Evolutionary conservation across 2,113 vertebrate species (phyloP).

Genomic region (Mola mola): DNA sequence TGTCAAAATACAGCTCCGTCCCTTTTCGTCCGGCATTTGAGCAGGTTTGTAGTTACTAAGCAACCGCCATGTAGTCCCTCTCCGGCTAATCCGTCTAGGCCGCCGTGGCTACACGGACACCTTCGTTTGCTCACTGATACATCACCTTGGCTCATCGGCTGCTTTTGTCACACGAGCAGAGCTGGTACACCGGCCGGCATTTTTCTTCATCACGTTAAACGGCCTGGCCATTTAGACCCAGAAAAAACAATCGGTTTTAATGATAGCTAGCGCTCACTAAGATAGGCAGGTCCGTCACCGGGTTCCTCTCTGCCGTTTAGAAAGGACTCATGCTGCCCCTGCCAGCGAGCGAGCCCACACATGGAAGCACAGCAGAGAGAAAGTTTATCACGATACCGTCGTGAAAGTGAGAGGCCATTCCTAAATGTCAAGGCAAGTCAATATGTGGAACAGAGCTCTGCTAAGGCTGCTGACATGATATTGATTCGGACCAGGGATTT

Average conservation of each 20-base stretch:
- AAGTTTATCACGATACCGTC: conserved; percentile 9
- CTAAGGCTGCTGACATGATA: too few relatives aligned
- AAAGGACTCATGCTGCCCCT: background rate
- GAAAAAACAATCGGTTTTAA: conserved; percentile 28
- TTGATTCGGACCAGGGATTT: too few relatives aligned
- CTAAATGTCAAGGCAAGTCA: conserved; percentile 11
- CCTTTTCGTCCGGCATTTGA: conserved; percentile 61
- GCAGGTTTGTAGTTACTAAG: conserved; percentile 79
- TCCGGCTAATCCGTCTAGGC: conserved; percentile 73
- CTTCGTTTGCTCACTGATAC: conserved; percentile 53
- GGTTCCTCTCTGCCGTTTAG: background rate
- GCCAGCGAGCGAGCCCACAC: too few relatives aligned
- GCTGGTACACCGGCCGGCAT: conserved; percentile 24
- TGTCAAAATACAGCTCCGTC: conserved; percentile 38
- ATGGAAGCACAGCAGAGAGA: background rate
- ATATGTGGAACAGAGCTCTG: too few relatives aligned
- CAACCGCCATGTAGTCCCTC: conserved; percentile 75
- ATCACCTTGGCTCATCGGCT: conserved; percentile 59
- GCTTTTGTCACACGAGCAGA: conserved; percentile 49
- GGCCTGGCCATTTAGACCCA: conserved; percentile 27
- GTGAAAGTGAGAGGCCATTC: conserved; percentile 14
- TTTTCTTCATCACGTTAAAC: conserved; percentile 21
- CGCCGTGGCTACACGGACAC: conserved; percentile 54
- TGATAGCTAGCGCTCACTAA: conserved; percentile 6
- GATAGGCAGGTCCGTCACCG: background rate